Evolutionary conservation across 2,888 invertebrate species (phyloP).

Genomic region (Argyresthia albistria): DNA sequence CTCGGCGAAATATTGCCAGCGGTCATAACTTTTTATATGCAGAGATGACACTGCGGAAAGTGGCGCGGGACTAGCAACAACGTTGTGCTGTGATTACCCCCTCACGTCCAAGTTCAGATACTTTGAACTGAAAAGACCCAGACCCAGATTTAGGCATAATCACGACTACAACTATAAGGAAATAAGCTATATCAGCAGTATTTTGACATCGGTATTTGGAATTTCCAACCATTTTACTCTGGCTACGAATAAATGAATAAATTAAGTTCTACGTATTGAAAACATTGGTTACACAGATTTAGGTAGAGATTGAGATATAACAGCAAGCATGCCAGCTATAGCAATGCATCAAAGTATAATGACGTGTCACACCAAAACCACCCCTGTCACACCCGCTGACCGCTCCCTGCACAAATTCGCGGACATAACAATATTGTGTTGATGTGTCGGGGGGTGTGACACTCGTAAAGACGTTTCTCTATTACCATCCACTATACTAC

Average conservation of each 20-base stretch:
- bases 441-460: conserved; percentile 57
- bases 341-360: conserved; percentile 1
- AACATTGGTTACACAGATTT: no score
- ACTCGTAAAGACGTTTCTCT: conserved; percentile 60
- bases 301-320: no score
- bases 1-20: conserved; percentile 64
- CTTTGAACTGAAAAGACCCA: no score
- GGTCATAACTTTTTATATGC: conserved; percentile 73
- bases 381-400: conserved; percentile 22
- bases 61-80: conserved; percentile 27
- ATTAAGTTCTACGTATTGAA: no score
- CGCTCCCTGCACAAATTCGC: conserved; percentile 15
- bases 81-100: conserved; percentile 19
- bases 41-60: conserved; percentile 70
- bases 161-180: no score
- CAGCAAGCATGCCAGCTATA: neutral
- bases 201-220: no score
- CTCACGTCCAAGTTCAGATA: neutral
- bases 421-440: conserved; percentile 33
- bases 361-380: conserved; percentile 12
- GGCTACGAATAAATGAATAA: no score
- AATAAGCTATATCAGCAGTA: no score
- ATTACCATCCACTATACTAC: conserved; percentile 34
- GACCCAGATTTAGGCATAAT: no score
- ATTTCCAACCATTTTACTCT: no score